Evolutionary conservation across 2,113 vertebrate species (phyloP).

Genomic region (Tupaia chinensis): DNA sequence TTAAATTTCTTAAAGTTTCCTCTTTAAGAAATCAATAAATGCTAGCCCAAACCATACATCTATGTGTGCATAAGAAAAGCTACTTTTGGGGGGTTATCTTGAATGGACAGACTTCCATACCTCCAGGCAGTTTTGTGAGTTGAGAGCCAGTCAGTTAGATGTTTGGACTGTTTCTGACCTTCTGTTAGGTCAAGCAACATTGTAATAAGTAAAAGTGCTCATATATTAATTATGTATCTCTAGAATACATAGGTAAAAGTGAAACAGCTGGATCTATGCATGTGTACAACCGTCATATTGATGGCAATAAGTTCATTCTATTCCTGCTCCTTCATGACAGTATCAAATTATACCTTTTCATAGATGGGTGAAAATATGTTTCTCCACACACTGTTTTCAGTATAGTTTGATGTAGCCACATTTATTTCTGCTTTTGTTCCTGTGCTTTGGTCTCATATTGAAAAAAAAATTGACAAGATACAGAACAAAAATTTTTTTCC

Average conservation of each 20-base stretch:
- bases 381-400: not conserved
- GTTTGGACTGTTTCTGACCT: not conserved
- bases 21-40: conserved; percentile 22
- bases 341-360: not conserved
- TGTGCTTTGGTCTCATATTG: not conserved
- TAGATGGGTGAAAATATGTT: not conserved
- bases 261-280: not conserved
- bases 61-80: not conserved
- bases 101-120: not conserved
- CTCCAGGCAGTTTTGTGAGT: not conserved
- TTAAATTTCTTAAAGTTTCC: too few species aligned
- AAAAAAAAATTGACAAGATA: not conserved
- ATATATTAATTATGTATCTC: not conserved
- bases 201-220: conserved; percentile 38
- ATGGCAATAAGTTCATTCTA: not conserved
- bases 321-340: not conserved
- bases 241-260: not conserved
- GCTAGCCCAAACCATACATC: not conserved
- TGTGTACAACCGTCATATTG: not conserved
- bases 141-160: not conserved
- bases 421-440: not conserved
- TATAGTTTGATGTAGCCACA: not conserved
- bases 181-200: not conserved
- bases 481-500: not conserved
- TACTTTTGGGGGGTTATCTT: not conserved